Conservation (phyloP, 2,888 invertebrate species). For the Ectropis crepuscularia region DNA sequence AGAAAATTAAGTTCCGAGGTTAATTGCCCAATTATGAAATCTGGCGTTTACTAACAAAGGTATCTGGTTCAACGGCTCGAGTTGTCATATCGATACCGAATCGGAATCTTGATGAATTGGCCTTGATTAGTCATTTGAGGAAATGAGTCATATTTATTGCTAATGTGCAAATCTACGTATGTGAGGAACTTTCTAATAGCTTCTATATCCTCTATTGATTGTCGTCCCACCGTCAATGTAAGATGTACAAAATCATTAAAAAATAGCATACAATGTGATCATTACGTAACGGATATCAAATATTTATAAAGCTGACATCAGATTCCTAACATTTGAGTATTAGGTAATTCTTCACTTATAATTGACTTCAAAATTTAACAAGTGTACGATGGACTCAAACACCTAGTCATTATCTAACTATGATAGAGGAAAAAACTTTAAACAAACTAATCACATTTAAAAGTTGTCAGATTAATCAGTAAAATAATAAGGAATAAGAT, state of each 20-base stretch:
- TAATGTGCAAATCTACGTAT: conserved; percentile 24
- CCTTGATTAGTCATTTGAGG: conserved; percentile 56
- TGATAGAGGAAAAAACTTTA: conserved; percentile 6
- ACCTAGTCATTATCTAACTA: conserved; percentile 28
- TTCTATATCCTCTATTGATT: conserved; percentile 23
- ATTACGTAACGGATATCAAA: conserved; percentile 51
- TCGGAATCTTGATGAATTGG: conserved; percentile 44
- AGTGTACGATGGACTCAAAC: conserved; percentile 31
- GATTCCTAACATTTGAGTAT: conserved; percentile 44
- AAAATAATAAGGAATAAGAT: not conserved
- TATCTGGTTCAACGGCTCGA: conserved; percentile 48
- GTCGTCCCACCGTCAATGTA: conserved; percentile 13
- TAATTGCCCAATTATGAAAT: conserved; percentile 39
- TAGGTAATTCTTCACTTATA: conserved; percentile 46
- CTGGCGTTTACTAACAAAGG: conserved; percentile 48
- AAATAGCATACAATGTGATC: conserved; percentile 34
- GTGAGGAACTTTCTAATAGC: conserved; percentile 33
- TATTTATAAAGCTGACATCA: conserved; percentile 54
- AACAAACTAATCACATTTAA: not conserved
- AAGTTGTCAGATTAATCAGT: not conserved
- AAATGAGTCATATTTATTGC: conserved; percentile 52
- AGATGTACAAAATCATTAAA: conserved; percentile 22
- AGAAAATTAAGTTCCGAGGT: conserved; percentile 38
- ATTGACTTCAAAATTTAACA: conserved; percentile 44
- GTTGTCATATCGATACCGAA: conserved; percentile 50